These are phyloP conservation scores for Triplophysa rosa DNA, from an alignment of 2,113 vertebrate species.

Conservation along the genomic window DNA sequence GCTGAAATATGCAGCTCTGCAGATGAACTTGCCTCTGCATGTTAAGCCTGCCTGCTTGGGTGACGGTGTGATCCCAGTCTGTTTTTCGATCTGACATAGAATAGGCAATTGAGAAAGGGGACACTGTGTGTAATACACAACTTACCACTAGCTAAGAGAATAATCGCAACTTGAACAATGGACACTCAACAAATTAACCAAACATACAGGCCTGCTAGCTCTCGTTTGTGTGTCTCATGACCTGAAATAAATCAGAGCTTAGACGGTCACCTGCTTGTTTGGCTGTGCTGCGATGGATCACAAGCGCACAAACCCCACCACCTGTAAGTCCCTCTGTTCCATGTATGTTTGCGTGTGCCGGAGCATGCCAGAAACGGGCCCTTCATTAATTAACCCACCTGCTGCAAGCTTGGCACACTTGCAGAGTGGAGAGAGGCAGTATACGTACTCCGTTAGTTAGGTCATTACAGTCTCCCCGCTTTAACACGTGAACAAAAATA, in stretches of 20 bases:
- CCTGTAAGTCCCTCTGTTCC: conserved; percentile 51
- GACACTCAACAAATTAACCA: neutral
- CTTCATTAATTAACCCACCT: conserved; percentile 66
- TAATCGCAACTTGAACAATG: too few species aligned
- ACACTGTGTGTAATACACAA: neutral
- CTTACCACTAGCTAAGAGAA: too few species aligned
- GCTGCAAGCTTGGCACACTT: conserved; percentile 59
- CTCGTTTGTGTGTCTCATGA: neutral
- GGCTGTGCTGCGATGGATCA: conserved; percentile 42
- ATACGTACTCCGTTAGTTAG: conserved; percentile 74
- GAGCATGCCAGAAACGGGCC: conserved; percentile 43
- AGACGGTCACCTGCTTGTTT: conserved; percentile 42
- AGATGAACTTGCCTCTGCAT: conserved; percentile 57
- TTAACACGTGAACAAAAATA: conserved; percentile 60
- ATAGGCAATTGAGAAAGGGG: conserved; percentile 27
- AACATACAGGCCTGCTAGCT: conserved; percentile 17
- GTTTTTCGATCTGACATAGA: conserved; percentile 36
- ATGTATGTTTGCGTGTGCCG: conserved; percentile 15
- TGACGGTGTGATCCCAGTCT: conserved; percentile 57
- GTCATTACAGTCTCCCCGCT: conserved; percentile 84
- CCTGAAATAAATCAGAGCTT: conserved; percentile 53
- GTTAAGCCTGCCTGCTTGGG: conserved; percentile 63
- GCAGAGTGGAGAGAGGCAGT: conserved; percentile 58
- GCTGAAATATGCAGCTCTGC: conserved; percentile 57
- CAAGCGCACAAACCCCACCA: conserved; percentile 28